Conservation (phyloP, 2,797 vertebrate species). For the Pangasius mekongensis region DNA sequence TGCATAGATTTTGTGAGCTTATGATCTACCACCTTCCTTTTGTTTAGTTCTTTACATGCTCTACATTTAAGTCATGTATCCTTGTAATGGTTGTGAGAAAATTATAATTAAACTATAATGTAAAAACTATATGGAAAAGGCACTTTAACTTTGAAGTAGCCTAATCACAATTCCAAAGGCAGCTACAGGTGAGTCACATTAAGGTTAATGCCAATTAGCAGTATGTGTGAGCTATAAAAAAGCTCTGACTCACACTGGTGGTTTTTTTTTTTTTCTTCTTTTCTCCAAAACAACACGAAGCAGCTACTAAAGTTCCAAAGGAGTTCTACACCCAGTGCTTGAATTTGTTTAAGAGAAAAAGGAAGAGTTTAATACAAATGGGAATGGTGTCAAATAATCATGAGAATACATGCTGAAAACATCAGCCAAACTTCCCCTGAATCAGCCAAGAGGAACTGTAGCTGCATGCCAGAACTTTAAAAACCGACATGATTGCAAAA, state of each 20-base stretch:
- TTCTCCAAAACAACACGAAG: not conserved
- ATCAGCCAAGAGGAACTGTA: not conserved
- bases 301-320: not conserved
- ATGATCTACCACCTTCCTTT: not conserved
- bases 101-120: not conserved
- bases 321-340: not conserved
- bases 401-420: not conserved
- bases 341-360: not conserved
- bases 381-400: not conserved
- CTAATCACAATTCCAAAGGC: not conserved
- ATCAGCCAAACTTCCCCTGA: not conserved
- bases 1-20: not conserved
- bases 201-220: not conserved
- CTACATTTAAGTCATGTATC: not conserved
- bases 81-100: not conserved
- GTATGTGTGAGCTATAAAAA: not conserved
- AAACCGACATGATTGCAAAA: not conserved
- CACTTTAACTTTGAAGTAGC: not conserved
- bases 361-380: not conserved
- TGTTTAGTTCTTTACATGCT: not conserved
- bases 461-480: not conserved
- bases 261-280: too few species aligned
- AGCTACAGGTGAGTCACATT: conserved; percentile 19
- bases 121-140: not conserved
- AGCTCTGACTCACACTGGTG: not conserved